Base-by-base conservation (phyloP, 1,140 invertebrate genomes). In the Plutomurus gul region DNA sequence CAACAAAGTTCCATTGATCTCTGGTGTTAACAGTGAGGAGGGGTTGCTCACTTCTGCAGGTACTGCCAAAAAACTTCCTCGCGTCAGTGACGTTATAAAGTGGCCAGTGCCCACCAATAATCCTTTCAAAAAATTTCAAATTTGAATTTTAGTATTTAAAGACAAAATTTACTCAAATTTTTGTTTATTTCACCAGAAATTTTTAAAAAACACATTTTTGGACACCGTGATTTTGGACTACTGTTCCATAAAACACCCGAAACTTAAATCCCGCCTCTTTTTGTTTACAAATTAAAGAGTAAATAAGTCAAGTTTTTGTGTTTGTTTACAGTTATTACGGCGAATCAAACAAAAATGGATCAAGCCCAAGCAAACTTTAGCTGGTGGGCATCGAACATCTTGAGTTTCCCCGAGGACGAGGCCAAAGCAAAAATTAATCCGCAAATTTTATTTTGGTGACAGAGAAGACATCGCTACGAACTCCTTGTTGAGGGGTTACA, bases 1-100 rank as follows among this genome's bases (percentile, higher is more conserved):
- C 43, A 83, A 88, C 37, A 87, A 89, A 76, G n/a, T 92, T 13
- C 91, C 91, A 0, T 85, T 89, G 8, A 87, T 93, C 10, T 82
- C 89, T n/a, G 92, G 92, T 0, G 89, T 89, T 43, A 91, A 88
- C 82, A 86, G 84, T 18, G 85, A 86, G 11, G 92, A 93, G 87
- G 90, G 89, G 11, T 82, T 89, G 11, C 77, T 88, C 0, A 81
- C 88, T 7, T 75, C 88, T 8, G 77, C 79, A 39, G 82, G 86
- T 87, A 3, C 40, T 8, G 40, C n/a, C n/a, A 30, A 30, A 33
- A 33, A 4, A 36, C 22, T 27, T 13, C 7, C n/a, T 43, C n/a
- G 39, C n/a, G 39, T 13, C 39, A 43, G n/a, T 1, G 7, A n/a
- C 7, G 39, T 33, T n/a, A n/a, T n/a, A n/a, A n/a, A n/a, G n/a